These are phyloP conservation scores for Zonotrichia leucophrys DNA, from an alignment of 2,113 vertebrate species.

Conservation along the genomic window DNA sequence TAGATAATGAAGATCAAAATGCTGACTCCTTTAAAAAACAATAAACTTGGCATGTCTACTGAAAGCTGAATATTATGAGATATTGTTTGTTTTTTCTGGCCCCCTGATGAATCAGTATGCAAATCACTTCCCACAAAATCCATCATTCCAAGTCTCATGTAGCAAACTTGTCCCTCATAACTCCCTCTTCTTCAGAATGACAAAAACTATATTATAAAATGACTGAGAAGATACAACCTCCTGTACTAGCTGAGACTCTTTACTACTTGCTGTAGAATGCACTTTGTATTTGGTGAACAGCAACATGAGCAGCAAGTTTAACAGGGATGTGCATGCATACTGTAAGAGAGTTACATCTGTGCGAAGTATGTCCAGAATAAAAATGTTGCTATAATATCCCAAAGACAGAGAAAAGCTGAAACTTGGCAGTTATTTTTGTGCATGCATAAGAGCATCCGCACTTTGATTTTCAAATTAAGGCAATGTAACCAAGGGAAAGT, in stretches of 20 bases:
- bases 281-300: background rate
- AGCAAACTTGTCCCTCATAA: background rate
- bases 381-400: background rate
- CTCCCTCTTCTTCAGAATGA: background rate
- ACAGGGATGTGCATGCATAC: fast-evolving
- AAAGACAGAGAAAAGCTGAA: background rate
- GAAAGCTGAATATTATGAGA: background rate
- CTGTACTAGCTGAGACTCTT: background rate
- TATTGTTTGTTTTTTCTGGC: background rate
- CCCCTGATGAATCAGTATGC: conserved; percentile 3
- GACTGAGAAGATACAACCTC: background rate
- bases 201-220: background rate
- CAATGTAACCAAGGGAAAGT: background rate
- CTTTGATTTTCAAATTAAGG: background rate
- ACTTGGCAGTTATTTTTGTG: background rate
- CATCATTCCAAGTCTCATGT: background rate
- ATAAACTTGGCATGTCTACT: background rate
- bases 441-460: background rate
- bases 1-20: background rate
- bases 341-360: background rate
- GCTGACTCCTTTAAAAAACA: background rate
- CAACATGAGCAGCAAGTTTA: background rate
- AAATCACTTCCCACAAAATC: conserved; percentile 10
- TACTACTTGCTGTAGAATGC: background rate
- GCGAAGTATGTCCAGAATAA: background rate